Conservation (phyloP, 2,888 invertebrate species). For the Trichacis sp. region DNA sequence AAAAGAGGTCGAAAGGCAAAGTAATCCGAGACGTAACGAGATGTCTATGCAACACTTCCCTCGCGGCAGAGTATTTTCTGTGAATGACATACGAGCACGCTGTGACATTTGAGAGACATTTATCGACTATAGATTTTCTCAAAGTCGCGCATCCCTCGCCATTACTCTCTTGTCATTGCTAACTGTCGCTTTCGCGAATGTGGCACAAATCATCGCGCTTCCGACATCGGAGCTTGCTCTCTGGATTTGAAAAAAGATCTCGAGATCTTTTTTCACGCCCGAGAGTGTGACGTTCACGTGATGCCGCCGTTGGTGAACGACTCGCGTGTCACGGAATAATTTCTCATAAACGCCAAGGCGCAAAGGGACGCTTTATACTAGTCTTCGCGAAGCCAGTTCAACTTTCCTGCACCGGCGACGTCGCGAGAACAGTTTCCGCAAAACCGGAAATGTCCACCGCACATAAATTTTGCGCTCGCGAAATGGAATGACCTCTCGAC, state of each 20-base stretch:
- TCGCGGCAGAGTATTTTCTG: conserved; percentile 24
- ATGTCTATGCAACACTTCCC: conserved; percentile 11
- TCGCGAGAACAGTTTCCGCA: conserved; percentile 13
- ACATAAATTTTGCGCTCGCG: conserved; percentile 11
- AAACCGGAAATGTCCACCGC: conserved; percentile 11
- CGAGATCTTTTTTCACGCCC: too few relatives aligned
- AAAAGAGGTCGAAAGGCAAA: too few relatives aligned
- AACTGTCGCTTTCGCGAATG: conserved; percentile 10
- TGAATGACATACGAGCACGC: conserved; percentile 42
- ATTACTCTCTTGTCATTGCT: conserved; percentile 21
- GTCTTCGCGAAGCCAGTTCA: conserved; percentile 29
- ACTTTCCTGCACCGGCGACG: conserved; percentile 37
- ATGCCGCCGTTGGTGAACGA: conserved; percentile 19
- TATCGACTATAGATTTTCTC: conserved; percentile 49
- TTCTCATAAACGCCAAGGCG: conserved; percentile 50
- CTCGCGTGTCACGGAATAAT: conserved; percentile 53
- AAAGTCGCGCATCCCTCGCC: background rate
- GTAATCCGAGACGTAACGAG: background rate
- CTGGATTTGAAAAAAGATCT: conserved; percentile 20
- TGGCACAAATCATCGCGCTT: conserved; percentile 29
- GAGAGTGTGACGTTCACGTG: conserved; percentile 2
- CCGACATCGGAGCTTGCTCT: conserved; percentile 16
- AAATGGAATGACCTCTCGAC: conserved; percentile 11
- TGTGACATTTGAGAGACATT: conserved; percentile 40
- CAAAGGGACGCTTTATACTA: conserved; percentile 24